Evolutionary conservation across 1,140 invertebrate genomes (phyloP).

Genomic region (Anastrepha obliqua): DNA sequence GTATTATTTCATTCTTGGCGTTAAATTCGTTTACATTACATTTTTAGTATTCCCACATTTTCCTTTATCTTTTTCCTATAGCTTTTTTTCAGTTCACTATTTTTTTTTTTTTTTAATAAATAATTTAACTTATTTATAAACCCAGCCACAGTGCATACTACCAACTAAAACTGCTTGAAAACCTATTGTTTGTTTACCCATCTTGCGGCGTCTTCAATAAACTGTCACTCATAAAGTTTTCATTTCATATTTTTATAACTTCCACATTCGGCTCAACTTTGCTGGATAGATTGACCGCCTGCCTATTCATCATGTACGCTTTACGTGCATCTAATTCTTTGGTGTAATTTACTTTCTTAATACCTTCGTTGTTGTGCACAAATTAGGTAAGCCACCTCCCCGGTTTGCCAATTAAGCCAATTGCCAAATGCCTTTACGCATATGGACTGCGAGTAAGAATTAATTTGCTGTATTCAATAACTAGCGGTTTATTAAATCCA

Average conservation of each 20-base stretch:
- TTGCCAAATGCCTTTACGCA: not conserved
- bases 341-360: not conserved
- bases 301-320: too few relatives aligned
- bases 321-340: slow-evolving; percentile 20
- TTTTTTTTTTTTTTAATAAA: too few relatives aligned
- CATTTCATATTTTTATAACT: not conserved
- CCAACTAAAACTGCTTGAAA: too few relatives aligned
- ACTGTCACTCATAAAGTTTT: not conserved
- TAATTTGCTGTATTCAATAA: slow-evolving; percentile 26
- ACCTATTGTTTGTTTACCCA: not conserved
- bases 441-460: not conserved
- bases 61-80: too few relatives aligned
- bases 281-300: not conserved
- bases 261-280: not conserved
- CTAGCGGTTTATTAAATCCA: not conserved
- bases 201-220: not conserved
- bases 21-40: too few relatives aligned
- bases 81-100: too few relatives aligned
- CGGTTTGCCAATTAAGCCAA: slow-evolving; percentile 43
- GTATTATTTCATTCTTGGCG: too few relatives aligned
- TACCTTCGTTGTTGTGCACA: not conserved
- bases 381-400: slow-evolving; percentile 38
- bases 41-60: too few relatives aligned
- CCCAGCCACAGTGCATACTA: too few relatives aligned
- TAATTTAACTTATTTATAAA: too few relatives aligned